Evolutionary conservation across 1,140 invertebrate genomes (phyloP), one percentile per base, ranked within the genome.

Genomic region (Formica exsecta): DNA sequence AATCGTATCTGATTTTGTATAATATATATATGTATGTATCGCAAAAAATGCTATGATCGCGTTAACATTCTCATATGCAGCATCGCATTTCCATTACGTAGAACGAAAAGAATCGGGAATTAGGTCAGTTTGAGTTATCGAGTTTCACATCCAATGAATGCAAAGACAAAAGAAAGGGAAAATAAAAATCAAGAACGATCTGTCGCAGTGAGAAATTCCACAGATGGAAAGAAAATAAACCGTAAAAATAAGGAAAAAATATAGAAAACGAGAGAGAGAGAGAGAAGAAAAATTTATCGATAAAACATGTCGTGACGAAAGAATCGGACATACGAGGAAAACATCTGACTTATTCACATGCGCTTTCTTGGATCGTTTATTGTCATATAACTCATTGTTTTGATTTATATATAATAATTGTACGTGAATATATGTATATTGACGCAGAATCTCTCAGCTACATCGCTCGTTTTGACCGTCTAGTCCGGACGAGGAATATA

Each of bases 311-410:
- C 36, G 9, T 68, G 65, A 65, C 51, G 22, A 66, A 44, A 51
- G 11, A 11, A 32, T 65, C 16, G 62, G 44, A 38, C 1, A 25
- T 44, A 68, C 61, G 36, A 44, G 6, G 36, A 13, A 54, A n/a
- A 54, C 9, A 48, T 79, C 59, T 22, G 44, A 48, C 59, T 64
- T 65, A 41, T 89, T 70, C 0, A 79, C 79, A 51, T 71, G 61
- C 68, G 73, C 68, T 89, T 75, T 80, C 68, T 87, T 87, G 79
- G 79, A 85, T 87, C 57, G 79, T 87, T 89, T 90, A 89, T 90
- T 89, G 74, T 62, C 70, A 81, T 70, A 89, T 70, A 89, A 54
- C 57, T 81, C 75, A 48, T 83, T 38, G 75, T 51, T 48, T 65
- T 57, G 54, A 29, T 81, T 25, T 36, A 38, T 71, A 32, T 59